Percentiles rank a stretch among this genome's conserved stretches.
phyloP scores from a whole-genome alignment of 1,140 invertebrate species.

The Teleogryllus occipitalis region DNA sequence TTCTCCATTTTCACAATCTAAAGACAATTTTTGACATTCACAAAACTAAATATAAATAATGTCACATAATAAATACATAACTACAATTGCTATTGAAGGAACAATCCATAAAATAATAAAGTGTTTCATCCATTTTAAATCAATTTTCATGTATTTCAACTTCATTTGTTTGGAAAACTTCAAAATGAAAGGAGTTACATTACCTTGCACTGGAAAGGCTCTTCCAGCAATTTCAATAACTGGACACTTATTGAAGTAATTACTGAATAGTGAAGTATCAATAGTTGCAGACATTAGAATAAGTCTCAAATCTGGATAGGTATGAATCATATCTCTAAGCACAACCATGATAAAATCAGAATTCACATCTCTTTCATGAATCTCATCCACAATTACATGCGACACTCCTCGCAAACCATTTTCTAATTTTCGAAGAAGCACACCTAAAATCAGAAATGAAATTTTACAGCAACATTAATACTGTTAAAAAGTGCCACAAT shows the following conservation, averaged over 20 bases:
- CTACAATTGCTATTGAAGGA: no score
- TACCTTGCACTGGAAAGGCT: conserved; percentile 63
- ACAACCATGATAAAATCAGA: conserved; percentile 94
- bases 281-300: conserved; percentile 98
- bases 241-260: conserved; percentile 87
- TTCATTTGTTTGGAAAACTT: no score
- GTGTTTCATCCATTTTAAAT: no score
- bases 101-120: no score
- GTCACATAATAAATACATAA: no score
- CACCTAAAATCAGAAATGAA: conserved; percentile 41
- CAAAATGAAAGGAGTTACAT: background rate
- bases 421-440: conserved; percentile 85
- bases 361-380: conserved; percentile 94
- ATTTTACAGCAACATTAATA: background rate
- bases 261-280: conserved; percentile 79
- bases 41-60: no score
- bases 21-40: no score
- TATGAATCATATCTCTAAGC: conserved; percentile 82
- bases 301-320: conserved; percentile 79
- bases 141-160: no score
- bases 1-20: no score
- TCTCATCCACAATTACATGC: conserved; percentile 92
- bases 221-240: conserved; percentile 69
- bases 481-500: no score
- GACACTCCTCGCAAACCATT: conserved; percentile 76